Base-by-base conservation (phyloP, 2,113 vertebrate species). In the Epinephelus cyanopodus region DNA sequence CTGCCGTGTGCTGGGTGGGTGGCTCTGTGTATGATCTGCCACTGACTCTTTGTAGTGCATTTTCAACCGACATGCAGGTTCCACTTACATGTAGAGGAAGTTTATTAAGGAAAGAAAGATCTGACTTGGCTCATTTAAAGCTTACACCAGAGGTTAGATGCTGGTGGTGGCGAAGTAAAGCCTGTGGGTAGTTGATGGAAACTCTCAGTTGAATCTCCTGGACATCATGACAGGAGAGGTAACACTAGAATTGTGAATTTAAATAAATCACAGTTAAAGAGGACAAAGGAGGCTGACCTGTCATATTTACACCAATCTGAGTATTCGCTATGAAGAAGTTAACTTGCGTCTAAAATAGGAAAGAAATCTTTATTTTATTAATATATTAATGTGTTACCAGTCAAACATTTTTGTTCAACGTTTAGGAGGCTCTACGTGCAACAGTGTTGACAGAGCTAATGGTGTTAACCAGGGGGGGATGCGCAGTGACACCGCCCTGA, bases 21-120 rank as follows among this genome's bases (percentile, higher is more conserved):
- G 71, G 27, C 21, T 74, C 42, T 58, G 66, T 72, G 74, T 58
- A 50, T 77, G 74, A 83, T 83, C 87, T 66, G 17, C n/a, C 50
- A 25, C 58, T 45, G 67, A 48, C 68, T 73, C 25, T 50, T 48
- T 23, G 62, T 52, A 12, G 56, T 21, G 9, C 29, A 15, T 48
- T 74, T 63, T 47, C 37, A 74, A 58, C 10, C 63, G 45, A 54
- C 45, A 74, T 23, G 2, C 54, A 48, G 25, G 17, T 6, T 23
- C 57, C 5, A 21, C 25, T 68, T 48, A 53, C 29, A 61, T 39
- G 23, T 13, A n/a, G 33, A 69, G 33, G n/a, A 61, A 29, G 47
- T 25, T 57, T 6, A 60, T 48, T 47, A 62, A 61, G 33, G 12
- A 27, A 15, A 58, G 48, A 64, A 23, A 56, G 50, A 45, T 12